Evolutionary conservation across 2,888 invertebrate genomes (phyloP).

Genomic region (Myathropa florea): DNA sequence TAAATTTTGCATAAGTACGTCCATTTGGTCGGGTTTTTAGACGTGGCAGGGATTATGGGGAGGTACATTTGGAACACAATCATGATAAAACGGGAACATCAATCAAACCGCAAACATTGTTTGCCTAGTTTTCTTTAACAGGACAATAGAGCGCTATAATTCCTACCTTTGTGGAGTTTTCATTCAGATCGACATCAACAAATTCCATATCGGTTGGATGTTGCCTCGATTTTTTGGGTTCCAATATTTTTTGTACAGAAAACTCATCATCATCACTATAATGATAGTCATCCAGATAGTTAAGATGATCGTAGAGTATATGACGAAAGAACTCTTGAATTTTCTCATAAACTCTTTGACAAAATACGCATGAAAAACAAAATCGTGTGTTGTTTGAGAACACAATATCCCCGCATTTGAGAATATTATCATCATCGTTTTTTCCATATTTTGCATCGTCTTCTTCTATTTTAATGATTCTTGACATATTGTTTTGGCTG

Average conservation of each 20-base stretch:
- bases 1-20: no score
- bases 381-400: conserved; percentile 59
- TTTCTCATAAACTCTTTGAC: conserved; percentile 35
- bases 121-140: no score
- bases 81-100: no score
- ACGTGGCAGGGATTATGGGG: no score
- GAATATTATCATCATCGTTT: conserved; percentile 39
- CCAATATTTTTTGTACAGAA: conserved; percentile 3
- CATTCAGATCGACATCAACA: not conserved
- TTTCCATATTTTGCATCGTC: not conserved
- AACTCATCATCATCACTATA: conserved; percentile 46
- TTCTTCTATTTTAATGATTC: conserved; percentile 20
- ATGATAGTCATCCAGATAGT: conserved; percentile 52
- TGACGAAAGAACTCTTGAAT: conserved; percentile 54
- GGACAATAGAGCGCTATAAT: no score
- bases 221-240: not conserved
- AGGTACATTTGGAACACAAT: no score
- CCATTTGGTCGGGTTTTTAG: no score
- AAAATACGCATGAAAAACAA: conserved; percentile 56
- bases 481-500: conserved; percentile 15
- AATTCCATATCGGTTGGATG: not conserved
- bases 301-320: conserved; percentile 62
- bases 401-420: conserved; percentile 59
- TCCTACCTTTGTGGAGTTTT: conserved; percentile 20
- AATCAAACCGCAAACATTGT: no score